A percentile compares a stretch with the other conserved stretches of the same genome.
These are phyloP conservation scores for Aspiorhynchus laticeps DNA, from an alignment of 2,113 vertebrate genomes.

Conservation along the genomic window DNA sequence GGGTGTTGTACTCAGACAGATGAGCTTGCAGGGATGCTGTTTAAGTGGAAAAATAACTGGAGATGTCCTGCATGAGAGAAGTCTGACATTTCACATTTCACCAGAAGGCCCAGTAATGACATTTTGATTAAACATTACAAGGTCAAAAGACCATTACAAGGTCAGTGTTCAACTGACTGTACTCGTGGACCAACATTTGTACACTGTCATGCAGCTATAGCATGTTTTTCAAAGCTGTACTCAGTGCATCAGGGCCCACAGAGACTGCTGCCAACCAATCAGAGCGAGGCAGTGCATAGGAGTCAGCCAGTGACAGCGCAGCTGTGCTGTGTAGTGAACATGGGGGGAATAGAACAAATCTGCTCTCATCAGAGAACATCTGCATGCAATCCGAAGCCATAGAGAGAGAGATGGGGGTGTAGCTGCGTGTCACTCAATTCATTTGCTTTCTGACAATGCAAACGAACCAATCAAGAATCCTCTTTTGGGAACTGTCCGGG, in stretches of 20 bases:
- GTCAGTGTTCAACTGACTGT: not conserved
- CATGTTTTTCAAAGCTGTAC: not conserved
- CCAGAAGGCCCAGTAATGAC: not conserved
- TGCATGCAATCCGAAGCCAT: slow-evolving; percentile 17
- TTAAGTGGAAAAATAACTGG: not conserved
- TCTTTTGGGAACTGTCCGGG: slow-evolving; percentile 25
- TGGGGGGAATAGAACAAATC: slow-evolving; percentile 27
- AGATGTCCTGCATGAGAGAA: not conserved
- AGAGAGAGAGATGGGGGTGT: slow-evolving; percentile 12
- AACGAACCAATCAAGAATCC: not conserved
- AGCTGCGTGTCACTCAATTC: not conserved
- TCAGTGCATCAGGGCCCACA: not conserved
- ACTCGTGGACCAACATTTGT: not conserved
- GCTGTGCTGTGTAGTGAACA: slow-evolving; percentile 35
- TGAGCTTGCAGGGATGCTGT: not conserved
- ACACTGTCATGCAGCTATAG: slow-evolving; percentile 10
- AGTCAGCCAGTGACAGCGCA: slow-evolving; percentile 40
- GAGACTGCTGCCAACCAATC: slow-evolving; percentile 35
- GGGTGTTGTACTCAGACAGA: not conserved
- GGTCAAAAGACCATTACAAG: not conserved
- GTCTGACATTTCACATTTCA: not conserved
- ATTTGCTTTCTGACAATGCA: not conserved
- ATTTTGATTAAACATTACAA: slow-evolving; percentile 1
- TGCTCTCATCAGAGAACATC: slow-evolving; percentile 38
- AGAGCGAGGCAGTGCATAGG: slow-evolving; percentile 23